Evolutionary conservation across 2,113 vertebrate species (phyloP).

Genomic region (Procavia capensis): DNA sequence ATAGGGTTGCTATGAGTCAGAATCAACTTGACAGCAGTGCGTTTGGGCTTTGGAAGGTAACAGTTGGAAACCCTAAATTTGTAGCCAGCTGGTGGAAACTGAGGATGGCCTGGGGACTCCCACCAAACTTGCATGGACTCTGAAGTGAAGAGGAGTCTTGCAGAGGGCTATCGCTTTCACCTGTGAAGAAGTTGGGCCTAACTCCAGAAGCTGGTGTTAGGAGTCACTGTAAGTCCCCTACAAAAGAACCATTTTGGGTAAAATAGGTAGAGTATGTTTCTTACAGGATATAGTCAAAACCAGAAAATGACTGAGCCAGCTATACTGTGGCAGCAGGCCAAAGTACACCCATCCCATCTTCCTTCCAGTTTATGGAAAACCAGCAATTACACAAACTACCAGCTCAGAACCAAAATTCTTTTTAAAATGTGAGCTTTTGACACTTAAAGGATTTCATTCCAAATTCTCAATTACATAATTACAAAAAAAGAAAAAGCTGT

Average conservation of each 20-base stretch:
- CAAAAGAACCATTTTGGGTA: neutral
- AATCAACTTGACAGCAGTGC: no score
- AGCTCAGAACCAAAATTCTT: slow-evolving; percentile 51
- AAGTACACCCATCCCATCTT: neutral
- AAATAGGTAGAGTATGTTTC: neutral
- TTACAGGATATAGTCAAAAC: neutral
- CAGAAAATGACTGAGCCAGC: neutral
- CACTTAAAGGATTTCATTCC: slow-evolving; percentile 75
- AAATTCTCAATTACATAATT: slow-evolving; percentile 74
- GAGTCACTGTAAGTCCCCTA: neutral
- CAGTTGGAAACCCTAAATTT: neutral
- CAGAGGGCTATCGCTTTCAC: neutral
- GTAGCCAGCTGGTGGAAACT: neutral
- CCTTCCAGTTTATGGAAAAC: slow-evolving; percentile 42
- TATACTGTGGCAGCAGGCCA: neutral
- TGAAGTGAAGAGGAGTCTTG: neutral
- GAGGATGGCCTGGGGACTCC: neutral
- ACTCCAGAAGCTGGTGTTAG: neutral
- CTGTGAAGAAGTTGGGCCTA: neutral
- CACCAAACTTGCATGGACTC: neutral
- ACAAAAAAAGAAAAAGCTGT: slow-evolving; percentile 77
- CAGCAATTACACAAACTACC: slow-evolving; percentile 61
- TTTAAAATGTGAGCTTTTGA: slow-evolving; percentile 79
- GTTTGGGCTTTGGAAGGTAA: no score
- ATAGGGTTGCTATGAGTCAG: no score